phyloP scores from a whole-genome alignment of 2,797 vertebrate species.

The Hippocampus kuda region DNA sequence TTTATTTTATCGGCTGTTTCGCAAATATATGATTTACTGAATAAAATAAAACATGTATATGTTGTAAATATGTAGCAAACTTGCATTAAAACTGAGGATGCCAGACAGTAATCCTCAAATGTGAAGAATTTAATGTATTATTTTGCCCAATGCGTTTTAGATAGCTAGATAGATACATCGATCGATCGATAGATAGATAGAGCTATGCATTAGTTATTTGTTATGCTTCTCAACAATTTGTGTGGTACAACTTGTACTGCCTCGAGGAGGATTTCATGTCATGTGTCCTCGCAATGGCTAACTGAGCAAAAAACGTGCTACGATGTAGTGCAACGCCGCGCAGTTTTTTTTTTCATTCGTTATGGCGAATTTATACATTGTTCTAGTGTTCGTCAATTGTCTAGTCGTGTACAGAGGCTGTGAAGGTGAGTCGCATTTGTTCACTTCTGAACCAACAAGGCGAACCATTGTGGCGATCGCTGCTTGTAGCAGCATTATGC shows the following conservation, averaged over 20 bases:
- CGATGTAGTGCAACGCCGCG: slow-evolving; percentile 39
- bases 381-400: slow-evolving; percentile 39
- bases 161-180: neutral
- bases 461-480: slow-evolving; percentile 28
- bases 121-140: neutral
- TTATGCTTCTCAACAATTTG: neutral
- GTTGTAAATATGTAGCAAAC: slow-evolving; percentile 10
- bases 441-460: slow-evolving; percentile 15
- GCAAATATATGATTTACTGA: neutral
- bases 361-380: slow-evolving; percentile 56
- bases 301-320: slow-evolving; percentile 15
- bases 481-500: slow-evolving; percentile 27
- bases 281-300: slow-evolving; percentile 21
- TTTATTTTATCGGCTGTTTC: neutral
- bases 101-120: neutral
- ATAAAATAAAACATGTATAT: slow-evolving; percentile 9
- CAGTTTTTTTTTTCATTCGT: neutral
- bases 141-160: neutral
- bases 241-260: neutral
- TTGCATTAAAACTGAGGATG: slow-evolving; percentile 4
- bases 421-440: slow-evolving; percentile 52
- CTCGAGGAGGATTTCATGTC: slow-evolving; percentile 8
- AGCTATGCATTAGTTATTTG: neutral
- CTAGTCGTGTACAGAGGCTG: slow-evolving; percentile 37
- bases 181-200: neutral